These are phyloP conservation scores for Strix aluco DNA, from an alignment of 2,113 vertebrate genomes.

Conservation along the genomic window DNA sequence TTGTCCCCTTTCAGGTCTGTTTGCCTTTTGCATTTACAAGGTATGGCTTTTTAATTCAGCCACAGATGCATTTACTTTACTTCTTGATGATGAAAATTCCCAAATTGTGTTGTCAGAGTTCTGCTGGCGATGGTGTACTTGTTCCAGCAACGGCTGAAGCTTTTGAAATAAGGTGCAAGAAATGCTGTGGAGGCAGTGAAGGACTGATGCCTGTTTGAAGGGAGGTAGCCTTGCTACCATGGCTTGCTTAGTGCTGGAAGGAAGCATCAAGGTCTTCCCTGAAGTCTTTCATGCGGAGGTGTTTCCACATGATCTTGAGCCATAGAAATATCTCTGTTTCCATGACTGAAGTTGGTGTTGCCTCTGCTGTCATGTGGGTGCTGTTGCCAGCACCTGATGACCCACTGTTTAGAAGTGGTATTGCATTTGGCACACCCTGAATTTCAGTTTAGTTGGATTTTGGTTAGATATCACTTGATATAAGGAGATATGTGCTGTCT, in stretches of 20 bases:
- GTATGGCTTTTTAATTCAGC: not conserved
- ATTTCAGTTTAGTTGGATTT: not conserved
- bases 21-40: not conserved
- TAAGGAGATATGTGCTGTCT: not conserved
- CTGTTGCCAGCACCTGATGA: not conserved
- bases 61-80: not conserved
- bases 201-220: not conserved
- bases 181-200: not conserved
- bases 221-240: not conserved
- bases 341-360: accelerated
- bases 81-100: not conserved
- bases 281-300: accelerated
- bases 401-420: accelerated
- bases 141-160: not conserved
- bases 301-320: not conserved
- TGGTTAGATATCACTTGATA: not conserved
- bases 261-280: not conserved
- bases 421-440: accelerated
- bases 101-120: not conserved
- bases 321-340: accelerated
- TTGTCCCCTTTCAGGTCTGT: not conserved
- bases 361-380: not conserved
- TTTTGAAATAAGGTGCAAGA: not conserved
- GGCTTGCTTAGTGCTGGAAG: not conserved
- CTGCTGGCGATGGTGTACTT: accelerated